These are phyloP conservation scores for Lontra canadensis DNA, from an alignment of 2,113 vertebrate genomes.

Conservation along the genomic window DNA sequence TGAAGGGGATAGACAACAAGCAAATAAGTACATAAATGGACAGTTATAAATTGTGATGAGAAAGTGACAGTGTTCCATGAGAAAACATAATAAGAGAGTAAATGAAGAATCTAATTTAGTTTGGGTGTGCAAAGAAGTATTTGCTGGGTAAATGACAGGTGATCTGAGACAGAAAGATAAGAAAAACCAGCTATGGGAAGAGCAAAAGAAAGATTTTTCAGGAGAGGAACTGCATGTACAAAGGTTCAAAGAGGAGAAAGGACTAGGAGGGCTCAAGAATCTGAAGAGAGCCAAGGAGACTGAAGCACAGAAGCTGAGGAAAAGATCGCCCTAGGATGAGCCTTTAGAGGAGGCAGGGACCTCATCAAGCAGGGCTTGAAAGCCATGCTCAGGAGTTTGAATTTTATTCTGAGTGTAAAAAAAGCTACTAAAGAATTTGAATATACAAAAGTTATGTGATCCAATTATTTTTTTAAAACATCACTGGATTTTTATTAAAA, in stretches of 20 bases:
- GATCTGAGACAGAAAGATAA: neutral
- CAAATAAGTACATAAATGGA: neutral
- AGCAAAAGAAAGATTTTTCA: neutral
- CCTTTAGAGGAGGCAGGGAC: neutral
- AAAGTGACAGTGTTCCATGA: neutral
- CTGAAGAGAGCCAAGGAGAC: neutral
- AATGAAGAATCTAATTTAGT: neutral
- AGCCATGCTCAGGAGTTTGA: neutral
- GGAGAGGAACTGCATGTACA: neutral
- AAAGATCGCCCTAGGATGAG: neutral
- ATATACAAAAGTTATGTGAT: neutral
- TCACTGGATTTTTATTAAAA: neutral
- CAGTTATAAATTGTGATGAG: neutral
- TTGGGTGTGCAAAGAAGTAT: neutral
- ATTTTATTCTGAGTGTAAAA: neutral
- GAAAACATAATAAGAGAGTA: neutral
- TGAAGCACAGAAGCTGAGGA: neutral
- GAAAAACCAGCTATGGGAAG: neutral
- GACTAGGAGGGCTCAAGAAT: neutral
- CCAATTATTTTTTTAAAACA: neutral
- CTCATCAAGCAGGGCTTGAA: neutral
- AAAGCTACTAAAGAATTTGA: neutral
- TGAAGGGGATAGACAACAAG: neutral
- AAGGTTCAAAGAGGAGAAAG: neutral
- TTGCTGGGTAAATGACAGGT: neutral